Evolutionary conservation across 2,888 invertebrate genomes (phyloP).

Genomic region (Epistrophe eligans): DNA sequence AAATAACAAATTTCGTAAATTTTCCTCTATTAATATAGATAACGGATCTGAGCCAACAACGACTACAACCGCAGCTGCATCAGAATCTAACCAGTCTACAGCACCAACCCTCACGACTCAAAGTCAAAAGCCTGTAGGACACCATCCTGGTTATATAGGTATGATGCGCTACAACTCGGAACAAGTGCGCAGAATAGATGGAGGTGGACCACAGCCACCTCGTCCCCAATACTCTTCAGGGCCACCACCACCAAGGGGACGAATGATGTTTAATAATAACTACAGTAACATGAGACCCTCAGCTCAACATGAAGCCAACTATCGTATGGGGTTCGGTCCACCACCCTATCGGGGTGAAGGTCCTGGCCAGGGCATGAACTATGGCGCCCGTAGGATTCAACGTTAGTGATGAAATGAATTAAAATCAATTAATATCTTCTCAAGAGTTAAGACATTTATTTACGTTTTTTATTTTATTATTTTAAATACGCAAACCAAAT

Average conservation of each 20-base stretch:
- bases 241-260: constrained; percentile 59
- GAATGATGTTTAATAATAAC: constrained; percentile 64
- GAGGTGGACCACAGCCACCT: constrained; percentile 42
- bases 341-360: constrained; percentile 63
- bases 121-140: constrained; percentile 39
- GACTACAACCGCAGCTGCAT: constrained; percentile 20
- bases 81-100: constrained; percentile 45
- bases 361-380: constrained; percentile 46
- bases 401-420: constrained; percentile 50
- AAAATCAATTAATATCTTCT: constrained; percentile 36
- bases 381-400: constrained; percentile 58
- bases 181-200: constrained; percentile 56
- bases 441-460: constrained; percentile 60
- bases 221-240: constrained; percentile 59
- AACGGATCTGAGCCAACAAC: constrained; percentile 2
- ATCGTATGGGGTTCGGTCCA: constrained; percentile 66
- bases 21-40: constrained; percentile 24
- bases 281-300: constrained; percentile 59
- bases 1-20: constrained; percentile 22
- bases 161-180: constrained; percentile 73
- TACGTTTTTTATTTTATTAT: constrained; percentile 33
- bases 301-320: constrained; percentile 59
- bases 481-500: constrained; percentile 64
- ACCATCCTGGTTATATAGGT: constrained; percentile 60
- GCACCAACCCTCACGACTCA: constrained; percentile 45